Conservation (phyloP, 1,140 invertebrate genomes). For the Danaus plexippus region DNA sequence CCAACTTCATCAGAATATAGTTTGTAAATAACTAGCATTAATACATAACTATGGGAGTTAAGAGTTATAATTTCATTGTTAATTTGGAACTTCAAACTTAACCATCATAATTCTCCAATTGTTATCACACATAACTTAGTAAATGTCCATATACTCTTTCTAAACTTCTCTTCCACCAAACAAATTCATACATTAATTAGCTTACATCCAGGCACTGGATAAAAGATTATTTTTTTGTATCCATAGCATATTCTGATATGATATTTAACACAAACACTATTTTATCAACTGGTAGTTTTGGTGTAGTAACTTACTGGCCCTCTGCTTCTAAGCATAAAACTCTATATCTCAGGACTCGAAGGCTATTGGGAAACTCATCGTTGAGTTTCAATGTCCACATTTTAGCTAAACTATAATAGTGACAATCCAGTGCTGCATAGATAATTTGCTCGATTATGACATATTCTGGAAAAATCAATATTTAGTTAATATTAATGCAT, state of each 20-base stretch:
- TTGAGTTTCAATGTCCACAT: constrained; percentile 84
- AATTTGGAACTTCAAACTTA: no score
- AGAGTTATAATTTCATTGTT: no score
- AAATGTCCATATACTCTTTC: background rate
- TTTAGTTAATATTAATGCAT: background rate
- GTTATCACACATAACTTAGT: constrained; percentile 3
- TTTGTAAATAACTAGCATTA: no score
- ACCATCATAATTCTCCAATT: no score
- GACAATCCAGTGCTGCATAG: constrained; percentile 92
- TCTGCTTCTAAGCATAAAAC: constrained; percentile 91
- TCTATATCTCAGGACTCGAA: constrained; percentile 88
- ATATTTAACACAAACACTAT: no score
- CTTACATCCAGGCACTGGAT: no score
- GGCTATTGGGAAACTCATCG: constrained; percentile 91
- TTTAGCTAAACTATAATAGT: constrained; percentile 83
- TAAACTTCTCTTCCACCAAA: no score
- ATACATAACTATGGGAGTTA: no score
- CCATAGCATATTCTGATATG: no score
- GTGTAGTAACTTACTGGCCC: constrained; percentile 76
- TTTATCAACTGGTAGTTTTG: no score
- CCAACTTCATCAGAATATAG: constrained; percentile 21
- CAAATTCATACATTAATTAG: no score
- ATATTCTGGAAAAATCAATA: constrained; percentile 79
- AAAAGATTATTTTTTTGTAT: no score
- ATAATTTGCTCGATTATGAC: constrained; percentile 80